Evolutionary conservation across 2,113 vertebrate genomes (phyloP).

Genomic region (Herpetotheres cachinnans): DNA sequence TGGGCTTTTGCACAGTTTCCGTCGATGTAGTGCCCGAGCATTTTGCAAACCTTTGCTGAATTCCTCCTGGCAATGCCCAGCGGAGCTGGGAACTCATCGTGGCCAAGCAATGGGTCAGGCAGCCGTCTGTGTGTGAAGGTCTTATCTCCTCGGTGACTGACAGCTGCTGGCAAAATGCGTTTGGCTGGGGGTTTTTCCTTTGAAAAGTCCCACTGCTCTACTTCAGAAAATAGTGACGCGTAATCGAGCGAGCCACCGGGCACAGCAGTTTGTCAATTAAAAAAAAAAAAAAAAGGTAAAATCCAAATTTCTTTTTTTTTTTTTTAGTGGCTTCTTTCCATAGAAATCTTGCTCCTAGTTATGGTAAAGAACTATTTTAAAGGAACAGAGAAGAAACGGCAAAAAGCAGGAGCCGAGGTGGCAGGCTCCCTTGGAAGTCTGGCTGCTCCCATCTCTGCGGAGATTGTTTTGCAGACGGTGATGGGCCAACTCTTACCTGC

Average conservation of each 20-base stretch:
- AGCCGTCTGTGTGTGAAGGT: accelerated
- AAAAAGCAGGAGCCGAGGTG: neutral
- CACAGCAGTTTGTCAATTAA: neutral
- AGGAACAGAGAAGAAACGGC: neutral
- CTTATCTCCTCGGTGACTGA: neutral
- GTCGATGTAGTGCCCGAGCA: accelerated
- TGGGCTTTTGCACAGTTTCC: neutral
- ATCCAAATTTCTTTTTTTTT: neutral
- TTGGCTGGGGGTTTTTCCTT: neutral
- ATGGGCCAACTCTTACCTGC: neutral
- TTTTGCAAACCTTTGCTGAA: neutral
- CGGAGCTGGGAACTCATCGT: accelerated
- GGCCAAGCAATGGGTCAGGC: neutral
- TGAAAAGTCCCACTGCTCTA: neutral
- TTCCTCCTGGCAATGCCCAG: neutral
- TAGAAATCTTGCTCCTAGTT: neutral
- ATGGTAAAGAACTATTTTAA: neutral
- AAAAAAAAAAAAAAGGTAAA: neutral
- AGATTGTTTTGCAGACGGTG: neutral
- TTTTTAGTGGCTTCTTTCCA: neutral
- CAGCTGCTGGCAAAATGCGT: neutral
- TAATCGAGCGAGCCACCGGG: neutral
- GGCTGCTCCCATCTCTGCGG: neutral
- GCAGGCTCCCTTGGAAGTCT: neutral
- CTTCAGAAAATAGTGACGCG: accelerated